phyloP scores from a whole-genome alignment of 2,888 invertebrate genomes.

The Ctena decussata region DNA sequence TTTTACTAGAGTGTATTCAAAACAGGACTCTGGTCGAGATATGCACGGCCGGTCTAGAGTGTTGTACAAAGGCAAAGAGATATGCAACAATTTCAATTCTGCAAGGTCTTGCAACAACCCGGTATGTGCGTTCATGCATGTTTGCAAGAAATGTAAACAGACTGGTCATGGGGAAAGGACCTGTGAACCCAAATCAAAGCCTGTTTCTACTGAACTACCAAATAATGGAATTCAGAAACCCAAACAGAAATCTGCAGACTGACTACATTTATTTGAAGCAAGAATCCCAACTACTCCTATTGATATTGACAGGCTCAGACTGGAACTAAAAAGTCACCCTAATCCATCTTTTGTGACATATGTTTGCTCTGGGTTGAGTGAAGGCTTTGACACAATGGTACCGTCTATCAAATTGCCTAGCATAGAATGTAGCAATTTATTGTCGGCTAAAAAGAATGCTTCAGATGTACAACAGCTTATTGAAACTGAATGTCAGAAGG shows the following conservation, averaged over 20 bases:
- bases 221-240: background rate
- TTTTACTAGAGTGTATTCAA: background rate
- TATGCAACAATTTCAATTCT: background rate
- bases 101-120: background rate
- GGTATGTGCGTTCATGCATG: background rate
- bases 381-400: background rate
- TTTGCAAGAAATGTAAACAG: background rate
- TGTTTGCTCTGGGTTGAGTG: background rate
- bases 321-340: background rate
- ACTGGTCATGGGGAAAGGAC: background rate
- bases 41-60: background rate
- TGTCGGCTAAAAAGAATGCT: constrained; percentile 36
- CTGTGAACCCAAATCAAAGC: background rate
- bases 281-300: background rate
- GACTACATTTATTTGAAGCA: background rate
- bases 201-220: background rate
- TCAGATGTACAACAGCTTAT: constrained; percentile 35
- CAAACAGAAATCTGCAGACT: background rate
- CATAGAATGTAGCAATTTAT: constrained; percentile 30
- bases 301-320: background rate
- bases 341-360: background rate
- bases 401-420: background rate
- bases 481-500: constrained; percentile 45
- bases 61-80: background rate
- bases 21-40: background rate